Conservation (phyloP, 2,113 vertebrate genomes). For the Atractosteus spatula region DNA sequence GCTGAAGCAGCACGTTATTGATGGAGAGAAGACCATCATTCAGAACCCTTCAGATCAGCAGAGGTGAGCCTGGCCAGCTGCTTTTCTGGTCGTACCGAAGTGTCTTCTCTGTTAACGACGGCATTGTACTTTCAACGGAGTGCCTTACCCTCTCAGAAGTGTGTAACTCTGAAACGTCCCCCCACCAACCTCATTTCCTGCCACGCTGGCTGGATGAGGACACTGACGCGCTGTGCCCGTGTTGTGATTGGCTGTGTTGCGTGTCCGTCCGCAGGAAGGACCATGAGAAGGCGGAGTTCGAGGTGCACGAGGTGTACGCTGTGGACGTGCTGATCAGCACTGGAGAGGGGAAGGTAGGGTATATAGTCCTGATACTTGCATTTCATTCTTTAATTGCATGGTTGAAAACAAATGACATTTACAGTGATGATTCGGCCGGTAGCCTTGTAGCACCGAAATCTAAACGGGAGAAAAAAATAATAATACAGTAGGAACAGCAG, state of each 20-base stretch:
- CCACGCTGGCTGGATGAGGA: too few species aligned
- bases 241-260: slow-evolving; percentile 16
- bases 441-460: too few species aligned
- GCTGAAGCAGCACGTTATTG: slow-evolving; percentile 92
- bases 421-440: too few species aligned
- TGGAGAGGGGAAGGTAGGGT: slow-evolving; percentile 91
- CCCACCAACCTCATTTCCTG: too few species aligned
- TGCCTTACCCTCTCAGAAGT: neutral
- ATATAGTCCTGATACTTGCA: neutral
- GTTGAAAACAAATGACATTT: neutral
- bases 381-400: neutral
- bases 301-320: slow-evolving; percentile 96
- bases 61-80: slow-evolving; percentile 62
- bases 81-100: too few species aligned
- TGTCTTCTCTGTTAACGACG: too few species aligned
- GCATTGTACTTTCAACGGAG: neutral
- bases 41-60: slow-evolving; percentile 97
- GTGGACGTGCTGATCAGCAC: slow-evolving; percentile 94
- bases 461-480: too few species aligned
- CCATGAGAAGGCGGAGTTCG: slow-evolving; percentile 96
- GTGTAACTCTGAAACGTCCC: too few species aligned
- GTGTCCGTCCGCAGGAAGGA: slow-evolving; percentile 76
- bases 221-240: neutral
- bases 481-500: too few species aligned
- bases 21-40: slow-evolving; percentile 97